These are phyloP conservation scores for Rousettus madagascariensis DNA, from an alignment of 2,797 vertebrate genomes.

Conservation along the genomic window DNA sequence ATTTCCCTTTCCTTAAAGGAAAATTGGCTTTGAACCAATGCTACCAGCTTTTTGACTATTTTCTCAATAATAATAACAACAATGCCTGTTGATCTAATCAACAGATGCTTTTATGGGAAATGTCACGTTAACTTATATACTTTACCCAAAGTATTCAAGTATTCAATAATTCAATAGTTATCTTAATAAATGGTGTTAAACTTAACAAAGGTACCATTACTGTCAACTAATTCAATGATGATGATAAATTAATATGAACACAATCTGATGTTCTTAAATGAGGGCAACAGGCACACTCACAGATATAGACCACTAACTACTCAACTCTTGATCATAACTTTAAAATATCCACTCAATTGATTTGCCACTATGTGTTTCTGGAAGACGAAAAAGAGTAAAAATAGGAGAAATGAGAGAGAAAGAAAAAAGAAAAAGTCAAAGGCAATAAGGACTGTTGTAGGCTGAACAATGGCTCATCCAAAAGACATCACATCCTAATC, in stretches of 20 bases:
- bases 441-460: not conserved
- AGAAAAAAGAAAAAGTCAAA: not conserved
- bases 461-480: not conserved
- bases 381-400: slow-evolving; percentile 35
- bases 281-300: not conserved
- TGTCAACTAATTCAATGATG: not conserved
- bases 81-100: not conserved
- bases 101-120: not conserved
- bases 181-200: not conserved
- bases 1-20: not conserved
- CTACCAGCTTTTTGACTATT: not conserved
- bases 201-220: not conserved
- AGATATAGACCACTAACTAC: not conserved
- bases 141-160: not conserved
- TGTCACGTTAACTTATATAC: not conserved
- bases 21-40: slow-evolving; percentile 39
- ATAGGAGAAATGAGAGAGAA: not conserved
- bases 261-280: not conserved
- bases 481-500: not conserved
- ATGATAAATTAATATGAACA: not conserved
- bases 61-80: not conserved
- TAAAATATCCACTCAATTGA: not conserved
- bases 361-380: not conserved
- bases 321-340: not conserved
- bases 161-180: not conserved